Evolutionary conservation across 2,797 vertebrate species (phyloP).

Genomic region (Mormyrus proboscirostris): DNA sequence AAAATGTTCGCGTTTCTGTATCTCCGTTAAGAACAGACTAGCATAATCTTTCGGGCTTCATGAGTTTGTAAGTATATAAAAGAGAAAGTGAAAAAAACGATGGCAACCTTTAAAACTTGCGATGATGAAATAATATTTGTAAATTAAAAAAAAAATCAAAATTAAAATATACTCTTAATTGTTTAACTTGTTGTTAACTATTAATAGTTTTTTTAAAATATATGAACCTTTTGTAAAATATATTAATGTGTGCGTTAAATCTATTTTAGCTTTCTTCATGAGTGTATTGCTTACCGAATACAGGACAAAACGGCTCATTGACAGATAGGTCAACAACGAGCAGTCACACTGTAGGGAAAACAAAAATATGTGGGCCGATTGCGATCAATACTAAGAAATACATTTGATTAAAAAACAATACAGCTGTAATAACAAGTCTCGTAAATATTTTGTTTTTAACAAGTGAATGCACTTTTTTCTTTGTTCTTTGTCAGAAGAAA

Average conservation of each 20-base stretch:
- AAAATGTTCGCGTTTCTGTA: background rate
- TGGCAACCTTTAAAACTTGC: background rate
- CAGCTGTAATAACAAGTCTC: background rate
- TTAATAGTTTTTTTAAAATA: background rate
- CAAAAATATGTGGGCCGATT: background rate
- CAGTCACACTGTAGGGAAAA: background rate
- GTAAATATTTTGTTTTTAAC: background rate
- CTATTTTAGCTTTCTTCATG: background rate
- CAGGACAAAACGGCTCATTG: background rate
- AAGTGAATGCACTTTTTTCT: background rate
- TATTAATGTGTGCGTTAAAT: background rate
- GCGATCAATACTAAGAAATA: background rate
- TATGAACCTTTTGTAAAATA: background rate
- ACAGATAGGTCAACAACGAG: background rate
- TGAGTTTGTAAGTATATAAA: background rate
- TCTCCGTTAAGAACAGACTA: background rate
- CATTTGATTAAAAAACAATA: background rate
- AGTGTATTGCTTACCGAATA: background rate
- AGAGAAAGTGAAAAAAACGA: background rate
- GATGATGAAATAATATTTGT: background rate
- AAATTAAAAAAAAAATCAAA: background rate
- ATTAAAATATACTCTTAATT: background rate
- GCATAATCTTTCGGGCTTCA: background rate
- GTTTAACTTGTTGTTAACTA: background rate
- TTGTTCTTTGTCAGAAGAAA: background rate